A percentile compares a stretch with the other conserved stretches of the same genome.
These are phyloP conservation scores for Pseudochirops corinnae DNA, from an alignment of 2,797 vertebrate species.

Conservation along the genomic window DNA sequence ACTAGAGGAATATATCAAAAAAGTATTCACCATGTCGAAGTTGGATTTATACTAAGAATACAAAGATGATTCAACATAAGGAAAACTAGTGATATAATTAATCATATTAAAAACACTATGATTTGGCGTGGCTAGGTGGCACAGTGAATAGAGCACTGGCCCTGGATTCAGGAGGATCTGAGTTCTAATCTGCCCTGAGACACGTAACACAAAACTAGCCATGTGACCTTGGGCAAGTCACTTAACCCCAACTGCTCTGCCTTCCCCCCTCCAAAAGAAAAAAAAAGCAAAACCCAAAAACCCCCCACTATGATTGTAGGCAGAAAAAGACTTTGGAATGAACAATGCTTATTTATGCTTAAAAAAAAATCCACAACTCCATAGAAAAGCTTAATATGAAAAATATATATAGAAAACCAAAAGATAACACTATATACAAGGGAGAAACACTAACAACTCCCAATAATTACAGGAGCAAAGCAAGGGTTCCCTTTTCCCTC, in stretches of 20 bases:
- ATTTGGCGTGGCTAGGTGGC: not conserved
- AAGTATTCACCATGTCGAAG: not conserved
- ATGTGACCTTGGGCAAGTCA: no score
- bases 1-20: not conserved
- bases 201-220: no score
- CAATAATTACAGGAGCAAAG: not conserved
- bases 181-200: no score
- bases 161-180: no score
- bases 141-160: no score
- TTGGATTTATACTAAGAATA: not conserved
- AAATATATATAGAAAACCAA: not conserved
- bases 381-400: not conserved
- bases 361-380: not conserved
- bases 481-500: not conserved
- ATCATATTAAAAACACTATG: not conserved
- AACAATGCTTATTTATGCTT: not conserved
- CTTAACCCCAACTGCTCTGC: no score
- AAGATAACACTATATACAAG: not conserved
- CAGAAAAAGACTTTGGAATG: not conserved
- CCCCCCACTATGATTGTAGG: not conserved
- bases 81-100: not conserved
- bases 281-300: no score
- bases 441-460: not conserved
- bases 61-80: not conserved
- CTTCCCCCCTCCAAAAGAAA: no score